Evolutionary conservation across 2,797 vertebrate genomes (phyloP), one percentile per base, ranked within the genome.

Genomic region (Poeciliopsis infans): DNA sequence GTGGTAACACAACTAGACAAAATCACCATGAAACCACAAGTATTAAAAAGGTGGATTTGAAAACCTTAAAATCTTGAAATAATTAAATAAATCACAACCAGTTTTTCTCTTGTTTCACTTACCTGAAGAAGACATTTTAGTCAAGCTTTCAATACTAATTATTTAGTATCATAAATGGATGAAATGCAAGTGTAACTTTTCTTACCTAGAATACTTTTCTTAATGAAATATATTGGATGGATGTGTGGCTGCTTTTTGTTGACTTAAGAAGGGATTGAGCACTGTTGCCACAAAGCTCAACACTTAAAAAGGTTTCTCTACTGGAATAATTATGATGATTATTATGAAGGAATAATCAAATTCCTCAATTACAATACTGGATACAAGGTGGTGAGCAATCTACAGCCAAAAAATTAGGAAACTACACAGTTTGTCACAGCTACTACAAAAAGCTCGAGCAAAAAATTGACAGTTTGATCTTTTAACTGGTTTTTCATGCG

Each of bases 11-110:
- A 89, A 83, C 70, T 71, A 18, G 74, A 80, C 76, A 72, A 90
- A 84, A 84, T 70, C 47, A 82, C 77, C 78, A 53, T 70, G 53
- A 88, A 90, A 86, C 74, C 83, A 76, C 77, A 82, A 79, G 77
- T 84, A 45, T 78, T 78, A 80, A 77, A 7, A 23, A 49, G 7
- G 33, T 0, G 1, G 68, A 80, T 66, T 78, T 51, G 31, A 71
- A 68, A 39, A 25, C 4, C 11, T 20, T 68, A 5, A 41, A 68
- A 25, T 13, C 1, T 5, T 68, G 16, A 70, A n/a, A 70, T 13
- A 70, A 46, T 45, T 0, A 28, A 70, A 45, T 46, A 46, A 28
- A 46, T 18, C 64, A 41, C 36, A 68, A 25, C 20, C 61, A 41
- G 10, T 4, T 41, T 68, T 68, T 68, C 20, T 41, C 16, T 68